Percentiles rank a stretch among this genome's conserved stretches.
phyloP scores from a whole-genome alignment of 2,113 vertebrate genomes.

The Sula dactylatra region DNA sequence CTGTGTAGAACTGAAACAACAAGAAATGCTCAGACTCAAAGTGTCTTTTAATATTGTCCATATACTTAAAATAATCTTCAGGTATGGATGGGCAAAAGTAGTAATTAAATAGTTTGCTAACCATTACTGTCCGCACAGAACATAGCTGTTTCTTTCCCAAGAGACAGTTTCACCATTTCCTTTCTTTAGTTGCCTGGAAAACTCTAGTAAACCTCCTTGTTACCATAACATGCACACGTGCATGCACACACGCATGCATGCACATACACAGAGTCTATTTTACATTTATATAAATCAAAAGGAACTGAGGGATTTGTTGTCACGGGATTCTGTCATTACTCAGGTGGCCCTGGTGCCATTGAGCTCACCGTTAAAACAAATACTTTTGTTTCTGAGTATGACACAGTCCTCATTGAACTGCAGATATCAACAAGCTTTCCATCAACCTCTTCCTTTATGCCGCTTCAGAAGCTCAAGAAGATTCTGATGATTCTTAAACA shows the following conservation, averaged over 20 bases:
- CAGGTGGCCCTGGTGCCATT: background rate
- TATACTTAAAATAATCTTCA: background rate
- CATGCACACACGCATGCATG: background rate
- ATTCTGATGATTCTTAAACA: background rate
- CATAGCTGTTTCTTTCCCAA: background rate
- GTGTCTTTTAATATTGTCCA: background rate
- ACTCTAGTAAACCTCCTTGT: background rate
- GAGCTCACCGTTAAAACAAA: background rate
- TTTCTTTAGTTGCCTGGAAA: background rate
- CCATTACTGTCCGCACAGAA: background rate
- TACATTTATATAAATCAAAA: background rate
- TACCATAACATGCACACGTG: fast-evolving
- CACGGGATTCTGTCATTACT: background rate
- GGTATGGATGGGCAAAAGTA: background rate
- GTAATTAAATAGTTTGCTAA: background rate
- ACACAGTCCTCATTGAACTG: background rate
- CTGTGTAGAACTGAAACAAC: background rate
- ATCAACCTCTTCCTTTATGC: background rate
- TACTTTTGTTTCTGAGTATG: background rate
- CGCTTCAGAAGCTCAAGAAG: background rate
- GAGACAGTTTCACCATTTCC: background rate
- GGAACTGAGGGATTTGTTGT: background rate
- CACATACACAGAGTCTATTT: background rate
- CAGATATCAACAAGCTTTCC: background rate
- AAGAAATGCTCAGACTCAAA: background rate